Percentiles rank a stretch among this genome's conserved stretches.
These are phyloP conservation scores for Hippocampus barbouri DNA, from an alignment of 2,113 vertebrate species.

Conservation along the genomic window DNA sequence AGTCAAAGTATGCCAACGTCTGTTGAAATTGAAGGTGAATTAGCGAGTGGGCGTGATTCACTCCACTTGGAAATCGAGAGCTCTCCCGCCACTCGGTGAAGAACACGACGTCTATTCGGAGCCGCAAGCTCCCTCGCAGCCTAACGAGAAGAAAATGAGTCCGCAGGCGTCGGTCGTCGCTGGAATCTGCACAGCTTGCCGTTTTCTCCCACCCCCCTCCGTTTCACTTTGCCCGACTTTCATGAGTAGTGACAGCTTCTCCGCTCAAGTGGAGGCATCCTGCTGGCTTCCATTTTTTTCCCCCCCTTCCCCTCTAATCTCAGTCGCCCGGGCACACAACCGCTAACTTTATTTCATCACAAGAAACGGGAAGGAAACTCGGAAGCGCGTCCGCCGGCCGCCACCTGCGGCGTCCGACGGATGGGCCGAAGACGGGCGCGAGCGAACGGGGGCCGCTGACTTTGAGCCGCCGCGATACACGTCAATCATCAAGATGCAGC, in stretches of 20 bases:
- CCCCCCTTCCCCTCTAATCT: not conserved
- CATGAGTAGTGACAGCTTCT: conserved; percentile 55
- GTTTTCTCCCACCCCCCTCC: conserved; percentile 24
- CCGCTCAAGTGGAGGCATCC: conserved; percentile 32
- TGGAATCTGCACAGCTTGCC: conserved; percentile 32
- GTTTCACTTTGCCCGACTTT: conserved; percentile 34
- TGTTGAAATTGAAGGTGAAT: too few relatives aligned
- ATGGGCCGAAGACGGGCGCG: not conserved
- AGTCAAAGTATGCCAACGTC: too few relatives aligned
- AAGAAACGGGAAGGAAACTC: conserved; percentile 21
- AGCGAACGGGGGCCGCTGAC: not conserved
- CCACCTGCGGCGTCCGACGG: not conserved
- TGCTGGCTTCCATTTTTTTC: conserved; percentile 30
- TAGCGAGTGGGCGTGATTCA: too few relatives aligned
- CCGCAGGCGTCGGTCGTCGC: conserved; percentile 36
- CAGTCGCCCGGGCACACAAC: conserved; percentile 22
- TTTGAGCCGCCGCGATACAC: not conserved
- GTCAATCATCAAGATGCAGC: not conserved
- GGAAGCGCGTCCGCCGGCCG: conserved; percentile 9
- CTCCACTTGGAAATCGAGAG: too few relatives aligned
- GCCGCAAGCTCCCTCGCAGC: not conserved
- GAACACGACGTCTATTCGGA: too few relatives aligned
- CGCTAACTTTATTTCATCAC: conserved; percentile 45
- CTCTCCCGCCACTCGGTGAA: too few relatives aligned
- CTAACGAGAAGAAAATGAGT: conserved; percentile 24